Evolutionary conservation across 2,797 vertebrate genomes (phyloP), one percentile per base, ranked within the genome.

Genomic region (Galagoides demidoff): DNA sequence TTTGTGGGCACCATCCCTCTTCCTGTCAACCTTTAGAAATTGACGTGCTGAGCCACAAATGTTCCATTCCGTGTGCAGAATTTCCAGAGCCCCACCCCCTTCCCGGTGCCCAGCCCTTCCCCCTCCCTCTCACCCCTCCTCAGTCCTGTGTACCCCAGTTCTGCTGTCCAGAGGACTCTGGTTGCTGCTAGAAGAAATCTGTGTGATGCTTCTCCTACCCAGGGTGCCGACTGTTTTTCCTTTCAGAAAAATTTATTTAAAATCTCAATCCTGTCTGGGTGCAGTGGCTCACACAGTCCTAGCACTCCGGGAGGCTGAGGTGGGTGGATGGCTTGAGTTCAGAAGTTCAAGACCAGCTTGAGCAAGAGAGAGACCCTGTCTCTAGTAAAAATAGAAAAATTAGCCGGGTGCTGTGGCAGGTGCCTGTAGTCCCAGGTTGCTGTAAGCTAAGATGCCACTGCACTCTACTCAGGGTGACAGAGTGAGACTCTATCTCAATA

Each of bases 21-120:
- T 64, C 43, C 66, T 25, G 55, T 20, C 27, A 23, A 7, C 68
- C 59, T 73, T 59, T 34, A 22, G 81, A 34, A 31, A 27, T 23
- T 86, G 34, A 79, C 22, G 84, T 45, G 3, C 76, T 2, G 81
- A 59, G n/a, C 85, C 25, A 2, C n/a, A 13, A 29, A 34, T 13
- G 16, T 8, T 64, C 49, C 3, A 0, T 39, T 43, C 10, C 17
- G 34, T 9, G 31, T 31, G 19, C 43, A 25, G 52, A 66, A 16
- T 77, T 83, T 37, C 79, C 20, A 5, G 0, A 43, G 34, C 57
- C 39, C 23, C 25, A 5, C 43, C 14, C 1, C 9, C 11, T 27
- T 17, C 84, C 61, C 0, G 1, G 1, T 0, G 49, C 39, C 57
- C 2, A 1, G 14, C 13, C 25, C 20, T 23, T 14, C 29, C 20